Evolutionary conservation across 1,140 invertebrate species (phyloP).

Genomic region (Heliothis virescens): DNA sequence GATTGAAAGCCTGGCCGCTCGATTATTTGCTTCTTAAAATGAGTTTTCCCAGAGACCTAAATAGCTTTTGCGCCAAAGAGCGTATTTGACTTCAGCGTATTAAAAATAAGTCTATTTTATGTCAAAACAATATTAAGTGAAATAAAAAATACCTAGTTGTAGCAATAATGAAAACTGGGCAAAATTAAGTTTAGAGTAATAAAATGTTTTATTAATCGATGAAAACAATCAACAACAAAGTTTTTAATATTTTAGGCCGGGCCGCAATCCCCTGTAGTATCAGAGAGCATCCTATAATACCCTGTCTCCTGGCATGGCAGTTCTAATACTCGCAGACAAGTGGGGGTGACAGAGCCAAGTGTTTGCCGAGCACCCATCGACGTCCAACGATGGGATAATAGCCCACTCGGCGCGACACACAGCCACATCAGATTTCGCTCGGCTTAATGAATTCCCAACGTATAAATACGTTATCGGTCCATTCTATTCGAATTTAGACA

Average conservation of each 20-base stretch:
- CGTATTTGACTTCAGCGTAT: conserved; percentile 14
- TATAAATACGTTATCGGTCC: conserved; percentile 59
- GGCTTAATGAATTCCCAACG: conserved; percentile 64
- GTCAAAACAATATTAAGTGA: conserved; percentile 7
- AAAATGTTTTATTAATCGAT: conserved; percentile 6
- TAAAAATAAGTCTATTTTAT: not conserved
- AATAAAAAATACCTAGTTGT: not conserved
- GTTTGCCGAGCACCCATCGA: conserved; percentile 70
- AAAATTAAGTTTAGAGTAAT: not conserved
- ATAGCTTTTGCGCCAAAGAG: not conserved
- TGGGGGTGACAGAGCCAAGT: conserved; percentile 61
- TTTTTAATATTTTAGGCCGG: conserved; percentile 32
- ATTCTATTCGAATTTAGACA: conserved; percentile 49
- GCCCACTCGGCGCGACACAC: conserved; percentile 61
- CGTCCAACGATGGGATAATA: conserved; percentile 72
- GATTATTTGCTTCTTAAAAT: conserved; percentile 29
- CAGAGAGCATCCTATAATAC: conserved; percentile 35
- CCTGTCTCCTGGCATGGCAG: conserved; percentile 33
- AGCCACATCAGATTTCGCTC: conserved; percentile 55
- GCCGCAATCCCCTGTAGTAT: conserved; percentile 10
- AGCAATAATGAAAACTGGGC: not conserved
- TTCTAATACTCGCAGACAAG: conserved; percentile 45
- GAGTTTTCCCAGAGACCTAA: conserved; percentile 36
- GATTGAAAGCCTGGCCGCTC: conserved; percentile 9
- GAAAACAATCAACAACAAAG: conserved; percentile 5